Percentiles rank a stretch among this genome's conserved stretches.
Conservation (phyloP, 2,888 invertebrate genomes). For the Morinoia aosen region DNA sequence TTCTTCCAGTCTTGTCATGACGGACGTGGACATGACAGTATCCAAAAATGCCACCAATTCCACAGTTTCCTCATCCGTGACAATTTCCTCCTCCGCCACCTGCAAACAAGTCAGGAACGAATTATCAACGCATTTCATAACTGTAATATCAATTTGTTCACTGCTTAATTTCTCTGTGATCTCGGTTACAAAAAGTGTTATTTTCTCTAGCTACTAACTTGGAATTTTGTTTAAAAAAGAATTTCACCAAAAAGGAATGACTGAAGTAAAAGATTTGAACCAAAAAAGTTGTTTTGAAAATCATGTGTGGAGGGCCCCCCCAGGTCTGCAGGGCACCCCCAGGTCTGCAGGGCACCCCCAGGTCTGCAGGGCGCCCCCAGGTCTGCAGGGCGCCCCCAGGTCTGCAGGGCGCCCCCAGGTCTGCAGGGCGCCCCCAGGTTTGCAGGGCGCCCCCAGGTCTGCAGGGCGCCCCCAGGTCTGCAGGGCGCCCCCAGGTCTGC, state of each 20-base stretch:
- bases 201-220: neutral
- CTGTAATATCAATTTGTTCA: neutral
- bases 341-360: too few relatives aligned
- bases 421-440: too few relatives aligned
- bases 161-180: neutral
- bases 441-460: too few relatives aligned
- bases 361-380: too few relatives aligned
- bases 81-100: slow-evolving; percentile 17
- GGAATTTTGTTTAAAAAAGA: neutral
- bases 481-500: too few relatives aligned
- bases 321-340: too few relatives aligned
- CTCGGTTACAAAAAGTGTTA: neutral
- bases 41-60: slow-evolving; percentile 43
- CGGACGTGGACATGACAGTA: slow-evolving; percentile 44
- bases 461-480: too few relatives aligned
- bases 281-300: too few relatives aligned
- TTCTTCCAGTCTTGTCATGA: slow-evolving; percentile 29
- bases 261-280: neutral
- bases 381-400: too few relatives aligned
- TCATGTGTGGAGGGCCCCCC: too few relatives aligned
- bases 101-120: neutral
- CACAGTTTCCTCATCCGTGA: neutral
- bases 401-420: too few relatives aligned
- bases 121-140: neutral
- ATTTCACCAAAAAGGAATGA: neutral